Evolutionary conservation across 1,140 invertebrate species (phyloP).

Genomic region (Ephestia elutella): DNA sequence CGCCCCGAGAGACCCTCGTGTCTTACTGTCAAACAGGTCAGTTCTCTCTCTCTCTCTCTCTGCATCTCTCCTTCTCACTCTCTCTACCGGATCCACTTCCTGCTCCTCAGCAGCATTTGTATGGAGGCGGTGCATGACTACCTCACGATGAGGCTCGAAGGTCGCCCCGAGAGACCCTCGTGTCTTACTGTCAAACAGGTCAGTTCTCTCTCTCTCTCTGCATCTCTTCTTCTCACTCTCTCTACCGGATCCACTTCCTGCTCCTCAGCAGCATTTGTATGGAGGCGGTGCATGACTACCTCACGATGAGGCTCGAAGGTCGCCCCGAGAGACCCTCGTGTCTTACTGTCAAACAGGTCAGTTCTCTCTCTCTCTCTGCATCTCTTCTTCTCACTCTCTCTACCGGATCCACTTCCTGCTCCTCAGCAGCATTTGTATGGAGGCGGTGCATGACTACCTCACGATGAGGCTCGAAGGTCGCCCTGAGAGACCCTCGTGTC

Average conservation of each 20-base stretch:
- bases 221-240: conserved; percentile 69
- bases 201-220: too few species aligned
- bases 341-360: conserved; percentile 86
- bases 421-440: conserved; percentile 85
- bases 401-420: conserved; percentile 90
- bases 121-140: conserved; percentile 94
- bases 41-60: too few species aligned
- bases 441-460: conserved; percentile 92
- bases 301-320: conserved; percentile 87
- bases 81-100: conserved; percentile 86
- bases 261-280: conserved; percentile 88
- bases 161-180: conserved; percentile 88
- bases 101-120: conserved; percentile 87
- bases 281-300: conserved; percentile 91
- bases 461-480: conserved; percentile 87
- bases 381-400: conserved; percentile 74
- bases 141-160: conserved; percentile 86
- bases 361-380: neutral
- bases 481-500: conserved; percentile 86
- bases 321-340: conserved; percentile 88
- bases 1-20: conserved; percentile 88
- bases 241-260: conserved; percentile 87
- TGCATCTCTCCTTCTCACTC: too few species aligned
- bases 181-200: conserved; percentile 87
- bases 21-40: conserved; percentile 87